These are phyloP conservation scores for Camponotus vicinus DNA, from an alignment of 1,140 invertebrate species.

Conservation along the genomic window DNA sequence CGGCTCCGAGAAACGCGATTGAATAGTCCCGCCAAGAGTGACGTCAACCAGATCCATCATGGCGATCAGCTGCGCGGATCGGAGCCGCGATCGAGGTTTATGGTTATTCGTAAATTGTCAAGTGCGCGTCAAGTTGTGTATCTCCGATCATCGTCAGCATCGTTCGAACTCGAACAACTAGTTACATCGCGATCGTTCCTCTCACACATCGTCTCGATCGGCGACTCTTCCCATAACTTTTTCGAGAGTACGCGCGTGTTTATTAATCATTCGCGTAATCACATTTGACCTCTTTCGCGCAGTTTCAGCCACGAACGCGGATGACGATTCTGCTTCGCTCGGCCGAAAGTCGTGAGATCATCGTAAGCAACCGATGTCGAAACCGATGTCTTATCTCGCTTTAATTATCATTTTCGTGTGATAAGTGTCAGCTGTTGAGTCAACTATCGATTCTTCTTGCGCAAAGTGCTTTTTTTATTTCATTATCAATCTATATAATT, in stretches of 20 bases:
- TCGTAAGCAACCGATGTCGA: not conserved
- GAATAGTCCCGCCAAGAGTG: slow-evolving; percentile 49
- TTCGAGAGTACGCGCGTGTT: not conserved
- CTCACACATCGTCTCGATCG: not conserved
- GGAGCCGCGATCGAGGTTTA: not conserved
- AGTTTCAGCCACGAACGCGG: not conserved
- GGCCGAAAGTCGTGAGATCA: not conserved
- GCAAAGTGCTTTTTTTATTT: not conserved
- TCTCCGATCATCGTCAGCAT: not conserved
- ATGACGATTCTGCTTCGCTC: not conserved
- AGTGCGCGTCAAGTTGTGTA: not conserved
- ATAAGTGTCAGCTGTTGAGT: not conserved
- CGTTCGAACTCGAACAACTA: too few relatives aligned
- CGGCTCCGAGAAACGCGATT: not conserved
- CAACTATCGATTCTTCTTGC: not conserved
- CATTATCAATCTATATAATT: too few relatives aligned
- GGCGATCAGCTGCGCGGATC: slow-evolving; percentile 31
- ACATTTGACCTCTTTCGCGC: not conserved
- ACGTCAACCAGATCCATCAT: slow-evolving; percentile 44
- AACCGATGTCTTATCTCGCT: not conserved
- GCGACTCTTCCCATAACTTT: not conserved
- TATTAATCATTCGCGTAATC: slow-evolving; percentile 45
- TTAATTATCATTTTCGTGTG: not conserved
- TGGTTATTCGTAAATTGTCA: not conserved
- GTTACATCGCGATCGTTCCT: not conserved